phyloP scores from a whole-genome alignment of 2,797 vertebrate genomes.

The Cirrhinus mrigala region DNA sequence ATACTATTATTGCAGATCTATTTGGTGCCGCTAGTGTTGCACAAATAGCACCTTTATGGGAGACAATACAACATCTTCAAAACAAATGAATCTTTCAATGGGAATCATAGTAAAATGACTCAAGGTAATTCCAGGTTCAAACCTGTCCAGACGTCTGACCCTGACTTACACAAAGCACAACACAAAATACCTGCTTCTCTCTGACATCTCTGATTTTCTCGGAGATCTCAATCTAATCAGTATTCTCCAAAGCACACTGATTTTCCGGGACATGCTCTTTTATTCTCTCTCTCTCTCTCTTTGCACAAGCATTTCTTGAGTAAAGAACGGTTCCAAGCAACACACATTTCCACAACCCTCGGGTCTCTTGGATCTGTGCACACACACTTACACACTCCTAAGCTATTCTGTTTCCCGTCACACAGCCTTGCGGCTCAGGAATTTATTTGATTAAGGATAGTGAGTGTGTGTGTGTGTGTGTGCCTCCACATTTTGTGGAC shows the following conservation, averaged over 20 bases:
- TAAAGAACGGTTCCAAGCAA: not conserved
- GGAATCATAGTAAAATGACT: not conserved
- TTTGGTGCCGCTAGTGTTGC: not conserved
- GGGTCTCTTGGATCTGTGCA: not conserved
- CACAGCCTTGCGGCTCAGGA: conserved; percentile 49
- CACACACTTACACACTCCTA: conserved; percentile 27
- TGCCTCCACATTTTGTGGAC: not conserved
- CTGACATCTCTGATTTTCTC: not conserved
- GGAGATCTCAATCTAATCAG: not conserved
- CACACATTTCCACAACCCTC: conserved; percentile 1
- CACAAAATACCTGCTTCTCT: not conserved
- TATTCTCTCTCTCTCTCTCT: not conserved
- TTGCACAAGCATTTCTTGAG: not conserved
- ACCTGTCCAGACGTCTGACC: not conserved
- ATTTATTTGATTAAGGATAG: conserved; percentile 38
- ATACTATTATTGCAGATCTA: not conserved
- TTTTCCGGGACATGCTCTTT: not conserved
- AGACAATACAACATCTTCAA: not conserved
- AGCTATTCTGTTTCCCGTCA: conserved; percentile 48
- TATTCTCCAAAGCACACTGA: conserved; percentile 13
- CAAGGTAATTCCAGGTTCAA: not conserved
- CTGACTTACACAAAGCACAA: not conserved
- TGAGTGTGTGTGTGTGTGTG: not conserved
- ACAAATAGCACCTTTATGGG: not conserved
- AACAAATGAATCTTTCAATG: not conserved